These are phyloP conservation scores for Hassar affinis DNA, from an alignment of 2,113 vertebrate species.

Conservation along the genomic window DNA sequence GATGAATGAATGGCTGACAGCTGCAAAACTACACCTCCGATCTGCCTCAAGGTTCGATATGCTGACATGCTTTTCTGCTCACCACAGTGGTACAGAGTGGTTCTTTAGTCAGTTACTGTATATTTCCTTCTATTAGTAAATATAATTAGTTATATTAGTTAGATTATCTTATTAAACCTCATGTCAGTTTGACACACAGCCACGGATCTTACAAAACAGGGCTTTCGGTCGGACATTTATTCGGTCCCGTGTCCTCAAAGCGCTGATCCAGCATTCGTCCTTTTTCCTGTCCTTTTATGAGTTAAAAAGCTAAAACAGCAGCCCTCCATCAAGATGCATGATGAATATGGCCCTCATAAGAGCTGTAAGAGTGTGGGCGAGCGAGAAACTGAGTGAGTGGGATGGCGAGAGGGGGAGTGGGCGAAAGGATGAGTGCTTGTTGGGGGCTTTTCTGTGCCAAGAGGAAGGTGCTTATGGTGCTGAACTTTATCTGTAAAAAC, in stretches of 20 bases:
- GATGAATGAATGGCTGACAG: too few species aligned
- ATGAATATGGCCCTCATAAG: constrained; percentile 12
- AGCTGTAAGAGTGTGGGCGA: constrained; percentile 25
- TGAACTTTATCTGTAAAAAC: constrained; percentile 43
- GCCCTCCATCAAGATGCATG: constrained; percentile 3
- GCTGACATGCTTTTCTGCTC: neutral
- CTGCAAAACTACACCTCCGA: too few species aligned
- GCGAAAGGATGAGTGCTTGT: constrained; percentile 23
- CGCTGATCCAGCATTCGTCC: neutral
- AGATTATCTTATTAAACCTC: neutral
- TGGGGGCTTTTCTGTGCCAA: constrained; percentile 37
- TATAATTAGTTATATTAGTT: neutral
- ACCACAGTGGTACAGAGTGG: neutral
- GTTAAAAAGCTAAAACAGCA: constrained; percentile 21
- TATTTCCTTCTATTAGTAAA: too few species aligned
- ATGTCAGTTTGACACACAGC: too few species aligned
- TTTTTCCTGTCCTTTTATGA: constrained; percentile 5
- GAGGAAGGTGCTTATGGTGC: constrained; percentile 42
- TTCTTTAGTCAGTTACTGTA: neutral
- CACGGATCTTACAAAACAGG: neutral
- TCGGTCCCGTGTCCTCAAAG: neutral
- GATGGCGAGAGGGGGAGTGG: constrained; percentile 16
- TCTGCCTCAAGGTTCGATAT: neutral
- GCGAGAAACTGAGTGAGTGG: neutral
- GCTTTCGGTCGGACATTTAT: neutral